A percentile compares a stretch with the other conserved stretches of the same genome.
phyloP scores from a whole-genome alignment of 2,797 vertebrate species.

The Propithecus perrieri region DNA sequence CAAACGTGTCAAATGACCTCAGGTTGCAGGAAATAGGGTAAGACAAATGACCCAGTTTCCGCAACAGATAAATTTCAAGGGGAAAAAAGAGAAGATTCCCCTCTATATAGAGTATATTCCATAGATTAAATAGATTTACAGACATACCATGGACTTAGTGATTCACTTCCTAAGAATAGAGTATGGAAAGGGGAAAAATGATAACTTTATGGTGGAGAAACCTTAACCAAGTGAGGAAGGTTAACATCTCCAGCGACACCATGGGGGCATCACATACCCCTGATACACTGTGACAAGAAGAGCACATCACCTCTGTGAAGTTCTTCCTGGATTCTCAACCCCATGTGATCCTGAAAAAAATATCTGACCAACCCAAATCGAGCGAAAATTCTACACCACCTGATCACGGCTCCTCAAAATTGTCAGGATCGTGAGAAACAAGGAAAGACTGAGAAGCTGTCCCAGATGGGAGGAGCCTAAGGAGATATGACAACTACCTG shows the following conservation, averaged over 20 bases:
- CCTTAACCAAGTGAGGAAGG: neutral
- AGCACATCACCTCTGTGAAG: neutral
- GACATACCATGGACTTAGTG: neutral
- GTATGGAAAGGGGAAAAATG: neutral
- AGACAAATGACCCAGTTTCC: neutral
- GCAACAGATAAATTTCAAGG: neutral
- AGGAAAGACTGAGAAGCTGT: neutral
- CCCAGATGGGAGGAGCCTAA: neutral
- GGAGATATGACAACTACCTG: neutral
- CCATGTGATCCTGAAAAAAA: neutral
- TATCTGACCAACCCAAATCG: neutral
- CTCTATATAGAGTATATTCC: neutral
- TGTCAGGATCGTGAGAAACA: neutral
- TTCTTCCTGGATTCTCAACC: neutral
- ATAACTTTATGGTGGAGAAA: neutral
- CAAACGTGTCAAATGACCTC: neutral
- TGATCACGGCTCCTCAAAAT: neutral
- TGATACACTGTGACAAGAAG: neutral
- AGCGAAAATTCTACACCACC: neutral
- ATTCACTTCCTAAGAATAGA: neutral
- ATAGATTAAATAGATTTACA: neutral
- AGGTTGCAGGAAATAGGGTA: neutral
- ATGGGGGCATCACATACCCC: neutral
- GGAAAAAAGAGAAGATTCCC: neutral
- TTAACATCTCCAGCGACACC: neutral